Conservation (phyloP, 2,113 vertebrate species). For the Coptodon bakossiorum region DNA sequence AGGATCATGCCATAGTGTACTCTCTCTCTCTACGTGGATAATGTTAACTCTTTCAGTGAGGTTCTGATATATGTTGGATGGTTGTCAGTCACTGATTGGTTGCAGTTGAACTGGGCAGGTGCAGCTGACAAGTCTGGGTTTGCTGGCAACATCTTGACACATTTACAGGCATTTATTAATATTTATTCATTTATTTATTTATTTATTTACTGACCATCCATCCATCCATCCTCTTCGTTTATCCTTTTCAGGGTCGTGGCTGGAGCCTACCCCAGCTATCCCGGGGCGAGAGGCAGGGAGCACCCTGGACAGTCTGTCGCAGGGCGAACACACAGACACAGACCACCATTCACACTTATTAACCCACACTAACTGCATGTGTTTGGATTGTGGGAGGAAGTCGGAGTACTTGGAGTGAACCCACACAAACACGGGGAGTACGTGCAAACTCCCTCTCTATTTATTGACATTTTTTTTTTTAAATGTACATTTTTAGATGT, state of each 20-base stretch:
- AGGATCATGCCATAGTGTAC: fast-evolving
- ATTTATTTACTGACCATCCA: background rate
- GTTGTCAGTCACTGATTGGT: background rate
- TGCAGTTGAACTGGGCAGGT: background rate
- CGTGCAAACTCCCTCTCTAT: background rate
- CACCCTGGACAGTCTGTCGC: background rate
- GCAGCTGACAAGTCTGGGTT: background rate
- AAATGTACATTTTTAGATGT: background rate
- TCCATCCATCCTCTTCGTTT: background rate
- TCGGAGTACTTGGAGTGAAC: fast-evolving
- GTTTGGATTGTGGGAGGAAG: background rate
- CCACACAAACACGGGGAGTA: background rate
- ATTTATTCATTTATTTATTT: background rate
- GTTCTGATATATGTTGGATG: background rate
- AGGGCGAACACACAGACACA: background rate
- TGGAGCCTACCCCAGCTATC: background rate
- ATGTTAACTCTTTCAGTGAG: background rate
- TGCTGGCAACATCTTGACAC: background rate
- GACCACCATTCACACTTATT: background rate
- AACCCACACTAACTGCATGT: background rate
- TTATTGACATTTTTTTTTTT: background rate
- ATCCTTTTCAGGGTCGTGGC: background rate
- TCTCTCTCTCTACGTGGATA: background rate
- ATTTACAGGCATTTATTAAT: background rate
- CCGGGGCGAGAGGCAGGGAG: background rate